Percentiles rank a stretch among this genome's conserved stretches.
Conservation (phyloP, 2,797 vertebrate genomes). For the Gambusia yucatana region DNA sequence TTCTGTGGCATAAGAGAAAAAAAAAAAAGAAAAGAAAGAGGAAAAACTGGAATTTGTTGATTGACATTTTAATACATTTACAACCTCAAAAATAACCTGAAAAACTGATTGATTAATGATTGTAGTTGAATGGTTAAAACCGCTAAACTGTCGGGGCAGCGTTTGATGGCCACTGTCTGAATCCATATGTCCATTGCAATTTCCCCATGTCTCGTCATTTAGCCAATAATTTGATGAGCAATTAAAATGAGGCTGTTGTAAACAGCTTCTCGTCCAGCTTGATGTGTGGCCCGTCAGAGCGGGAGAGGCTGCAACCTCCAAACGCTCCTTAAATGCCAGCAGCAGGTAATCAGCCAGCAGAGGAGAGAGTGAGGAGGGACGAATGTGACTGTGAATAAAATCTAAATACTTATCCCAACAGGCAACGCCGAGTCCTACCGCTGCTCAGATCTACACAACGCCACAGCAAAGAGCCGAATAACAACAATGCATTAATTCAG, state of each 20-base stretch:
- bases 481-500: conserved; percentile 55
- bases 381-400: conserved; percentile 25
- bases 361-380: conserved; percentile 24
- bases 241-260: conserved; percentile 59
- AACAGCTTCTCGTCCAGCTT: conserved; percentile 51
- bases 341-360: conserved; percentile 56
- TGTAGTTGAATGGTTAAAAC: conserved; percentile 42
- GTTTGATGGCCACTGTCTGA: conserved; percentile 61
- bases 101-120: not conserved
- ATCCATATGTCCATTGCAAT: conserved; percentile 70
- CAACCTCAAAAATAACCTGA: not conserved
- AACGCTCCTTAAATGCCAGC: conserved; percentile 49
- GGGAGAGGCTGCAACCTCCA: conserved; percentile 27
- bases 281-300: conserved; percentile 40
- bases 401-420: conserved; percentile 9
- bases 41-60: conserved; percentile 2
- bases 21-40: not conserved
- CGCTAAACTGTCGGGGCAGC: conserved; percentile 16
- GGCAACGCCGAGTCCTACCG: conserved; percentile 12
- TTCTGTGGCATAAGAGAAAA: not conserved
- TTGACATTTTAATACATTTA: not conserved
- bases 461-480: conserved; percentile 5
- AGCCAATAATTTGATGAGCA: conserved; percentile 68
- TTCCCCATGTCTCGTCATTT: conserved; percentile 55
- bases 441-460: conserved; percentile 10